Evolutionary conservation across 2,113 vertebrate genomes (phyloP), one percentile per base, ranked within the genome.

Genomic region (Stigmatopora argus): DNA sequence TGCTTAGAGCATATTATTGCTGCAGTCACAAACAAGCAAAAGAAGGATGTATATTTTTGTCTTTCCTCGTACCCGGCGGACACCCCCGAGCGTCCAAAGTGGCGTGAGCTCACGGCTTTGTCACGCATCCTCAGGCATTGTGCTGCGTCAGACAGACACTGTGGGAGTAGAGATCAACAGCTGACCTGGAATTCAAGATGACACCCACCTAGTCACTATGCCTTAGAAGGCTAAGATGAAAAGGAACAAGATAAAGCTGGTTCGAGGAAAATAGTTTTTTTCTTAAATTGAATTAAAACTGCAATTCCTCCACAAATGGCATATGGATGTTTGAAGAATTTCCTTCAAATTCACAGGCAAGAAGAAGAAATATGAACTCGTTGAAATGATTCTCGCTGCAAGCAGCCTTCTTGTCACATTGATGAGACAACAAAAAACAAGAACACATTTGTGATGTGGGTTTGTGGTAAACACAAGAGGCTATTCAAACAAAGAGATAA

Each of bases 41-140:
- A 41, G 38, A 41, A 41, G 38, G 48, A 70, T 48, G 26, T 31
- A 63, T 31, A 41, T 69, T 71, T 75, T 77, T 61, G 69, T 75
- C 62, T 69, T 44, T 69, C 34, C 17, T 17, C 72, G 56, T 41
- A 44, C 65, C 66, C 69, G 26, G 56, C 57, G 73, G 74, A 61
- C 65, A 60, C 65, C 56, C 71, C 67, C 23, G 45, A 38, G 60
- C 55, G 71, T 69, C 74, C 71, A 65, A 70, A 66, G 56, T 67
- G 18, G n/a, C 17, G 58, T 52, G 46, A 56, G 11, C 52, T 47
- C 66, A 56, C 66, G 77, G 62, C 34, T 62, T 73, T 59, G 51
- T 60, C 55, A 67, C 74, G 7, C 77, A 23, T 64, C 67, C 60
- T 14, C 52, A 53, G 72, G 74, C 59, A 57, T 60, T 51, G 47